phyloP scores from a whole-genome alignment of 1,140 invertebrate species.

The Lordiphosa mommai region DNA sequence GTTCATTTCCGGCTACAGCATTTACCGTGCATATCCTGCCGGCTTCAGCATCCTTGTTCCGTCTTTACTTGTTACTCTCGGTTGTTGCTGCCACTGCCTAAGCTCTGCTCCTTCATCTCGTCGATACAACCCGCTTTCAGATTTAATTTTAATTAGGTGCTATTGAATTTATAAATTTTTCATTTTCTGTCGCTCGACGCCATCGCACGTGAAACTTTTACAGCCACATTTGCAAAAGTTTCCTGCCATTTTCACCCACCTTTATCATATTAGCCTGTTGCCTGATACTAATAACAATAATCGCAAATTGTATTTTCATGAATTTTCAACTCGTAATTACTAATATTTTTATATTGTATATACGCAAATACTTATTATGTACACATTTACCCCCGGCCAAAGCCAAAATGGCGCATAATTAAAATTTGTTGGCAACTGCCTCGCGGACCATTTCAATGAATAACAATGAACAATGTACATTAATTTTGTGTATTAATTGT shows the following conservation, averaged over 20 bases:
- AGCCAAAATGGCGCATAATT: conserved; percentile 63
- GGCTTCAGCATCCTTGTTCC: conserved; percentile 8
- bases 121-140: conserved; percentile 70
- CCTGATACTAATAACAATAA: conserved; percentile 74
- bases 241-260: neutral
- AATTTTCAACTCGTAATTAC: conserved; percentile 76
- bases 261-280: conserved; percentile 15
- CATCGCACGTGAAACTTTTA: conserved; percentile 58
- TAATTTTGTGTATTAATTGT: conserved; percentile 76
- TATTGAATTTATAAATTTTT: conserved; percentile 78
- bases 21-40: conserved; percentile 72
- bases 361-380: conserved; percentile 28
- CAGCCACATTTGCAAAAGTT: conserved; percentile 52
- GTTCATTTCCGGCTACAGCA: conserved; percentile 73
- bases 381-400: conserved; percentile 14
- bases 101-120: conserved; percentile 35
- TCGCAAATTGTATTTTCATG: conserved; percentile 77
- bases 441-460: conserved; percentile 52
- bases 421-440: conserved; percentile 57
- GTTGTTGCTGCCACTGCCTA: conserved; percentile 25
- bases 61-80: conserved; percentile 5
- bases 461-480: conserved; percentile 77
- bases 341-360: conserved; percentile 56
- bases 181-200: conserved; percentile 49
- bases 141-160: conserved; percentile 78